Base-by-base conservation (phyloP, 2,797 vertebrate genomes). In the Paratrypauchen microcephalus region DNA sequence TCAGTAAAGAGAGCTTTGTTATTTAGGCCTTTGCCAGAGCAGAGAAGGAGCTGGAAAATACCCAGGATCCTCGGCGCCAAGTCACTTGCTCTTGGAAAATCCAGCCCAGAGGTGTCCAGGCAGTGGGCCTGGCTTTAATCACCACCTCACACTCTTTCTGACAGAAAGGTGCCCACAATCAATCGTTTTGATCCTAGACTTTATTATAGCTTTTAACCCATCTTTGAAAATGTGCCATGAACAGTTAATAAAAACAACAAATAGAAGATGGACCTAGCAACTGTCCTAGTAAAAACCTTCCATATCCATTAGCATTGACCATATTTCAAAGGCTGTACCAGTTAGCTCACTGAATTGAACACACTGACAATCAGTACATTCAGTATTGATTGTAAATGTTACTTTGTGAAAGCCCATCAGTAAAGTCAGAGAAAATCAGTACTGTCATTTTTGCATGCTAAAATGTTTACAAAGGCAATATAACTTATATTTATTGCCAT, bases 41-140 rank as follows among this genome's bases (percentile, higher is more conserved):
- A 79, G 79, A 86, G 82, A 87, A 92, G 82, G 73, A 84, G 81
- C 76, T 89, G 88, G 87, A 90, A 91, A 91, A 91, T 88, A 89
- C 83, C 85, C 88, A 89, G 86, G 88, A 91, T 86, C 81, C 81
- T 73, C 76, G 88, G 90, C 87, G 86, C 90, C 89, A 89, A 89
- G 88, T 89, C 83, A 79, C 86, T 86, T 72, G 85, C 87, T 87
- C 85, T 89, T 1, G 87, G 90, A 90, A 90, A 90, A 88, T 91
- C 78, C 70, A 64, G 76, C 86, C 89, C 84, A 87, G 83, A 89
- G 87, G 84, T 75, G 78, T 87, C 86, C 83, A 87, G 87, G 83
- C 74, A 21, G 71, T 65, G 74, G 79, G 87, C 88, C 90, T 91
- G 90, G 86, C 84, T 88, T 91, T 88, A 91, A 92, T 91, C 89